These are phyloP conservation scores for Apotomis capreana DNA, from an alignment of 2,888 invertebrate genomes.

Conservation along the genomic window DNA sequence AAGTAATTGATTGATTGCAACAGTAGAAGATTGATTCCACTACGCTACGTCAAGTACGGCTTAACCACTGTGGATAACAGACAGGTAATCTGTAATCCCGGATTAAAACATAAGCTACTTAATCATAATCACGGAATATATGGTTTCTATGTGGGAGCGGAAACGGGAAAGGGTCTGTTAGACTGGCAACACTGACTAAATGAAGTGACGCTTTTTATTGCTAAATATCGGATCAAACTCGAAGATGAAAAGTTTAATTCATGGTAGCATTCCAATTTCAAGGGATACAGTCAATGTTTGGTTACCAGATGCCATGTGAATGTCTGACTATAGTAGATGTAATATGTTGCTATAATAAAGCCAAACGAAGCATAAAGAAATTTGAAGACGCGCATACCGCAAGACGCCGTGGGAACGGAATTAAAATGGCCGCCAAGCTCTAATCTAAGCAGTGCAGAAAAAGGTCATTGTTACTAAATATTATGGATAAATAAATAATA, in stretches of 20 bases:
- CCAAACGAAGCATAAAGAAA: slow-evolving; percentile 15
- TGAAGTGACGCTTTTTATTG: not conserved
- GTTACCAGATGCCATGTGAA: too few relatives aligned
- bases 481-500: slow-evolving; percentile 35
- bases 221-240: too few relatives aligned
- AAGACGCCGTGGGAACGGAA: slow-evolving; percentile 28
- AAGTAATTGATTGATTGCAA: not conserved
- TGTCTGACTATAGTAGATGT: too few relatives aligned
- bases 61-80: slow-evolving; percentile 14
- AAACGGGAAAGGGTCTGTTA: not conserved
- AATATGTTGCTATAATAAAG: not conserved
- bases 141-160: not conserved
- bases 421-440: slow-evolving; percentile 17
- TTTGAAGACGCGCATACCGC: slow-evolving; percentile 28
- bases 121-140: slow-evolving; percentile 1
- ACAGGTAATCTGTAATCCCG: not conserved
- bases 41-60: not conserved
- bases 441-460: slow-evolving; percentile 27
- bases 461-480: slow-evolving; percentile 33
- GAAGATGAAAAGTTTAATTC: too few relatives aligned
- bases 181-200: not conserved
- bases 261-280: too few relatives aligned
- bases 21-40: slow-evolving; percentile 10
- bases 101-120: not conserved
- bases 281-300: too few relatives aligned